A percentile compares a stretch with the other conserved stretches of the same genome.
phyloP scores from a whole-genome alignment of 2,888 invertebrate genomes.

The Leptura quadrifasciata region DNA sequence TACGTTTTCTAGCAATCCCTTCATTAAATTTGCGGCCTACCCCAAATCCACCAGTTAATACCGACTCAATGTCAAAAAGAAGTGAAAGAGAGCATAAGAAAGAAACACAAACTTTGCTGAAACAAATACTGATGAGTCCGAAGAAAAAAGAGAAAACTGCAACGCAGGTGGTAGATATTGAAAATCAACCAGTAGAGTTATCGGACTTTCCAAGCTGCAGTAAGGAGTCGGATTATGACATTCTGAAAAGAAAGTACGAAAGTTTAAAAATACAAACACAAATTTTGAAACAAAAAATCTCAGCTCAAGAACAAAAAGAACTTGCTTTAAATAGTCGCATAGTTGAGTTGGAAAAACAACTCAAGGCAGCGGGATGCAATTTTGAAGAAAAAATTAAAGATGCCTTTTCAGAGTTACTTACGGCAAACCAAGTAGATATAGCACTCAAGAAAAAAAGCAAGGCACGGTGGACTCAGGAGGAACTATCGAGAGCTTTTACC shows the following conservation, averaged over 20 bases:
- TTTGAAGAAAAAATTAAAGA: neutral
- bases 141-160: too few relatives aligned
- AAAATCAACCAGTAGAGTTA: too few relatives aligned
- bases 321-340: neutral
- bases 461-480: constrained; percentile 45
- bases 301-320: neutral
- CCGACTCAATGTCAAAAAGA: too few relatives aligned
- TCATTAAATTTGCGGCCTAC: neutral
- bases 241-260: neutral
- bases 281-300: neutral
- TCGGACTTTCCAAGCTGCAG: neutral
- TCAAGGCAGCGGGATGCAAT: neutral
- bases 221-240: neutral
- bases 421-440: constrained; percentile 12
- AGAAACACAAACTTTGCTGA: too few relatives aligned
- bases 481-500: constrained; percentile 16
- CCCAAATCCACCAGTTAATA: neutral
- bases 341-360: neutral
- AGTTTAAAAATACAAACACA: neutral
- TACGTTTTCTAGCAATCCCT: neutral
- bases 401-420: neutral
- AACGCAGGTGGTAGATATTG: too few relatives aligned
- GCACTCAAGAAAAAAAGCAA: neutral
- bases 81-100: too few relatives aligned
- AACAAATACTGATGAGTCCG: too few relatives aligned